Percentiles rank a stretch among this genome's conserved stretches.
These are phyloP conservation scores for Stichodactyla mertensii DNA, from an alignment of 64 coral and sea anemone species.

Conservation along the genomic window DNA sequence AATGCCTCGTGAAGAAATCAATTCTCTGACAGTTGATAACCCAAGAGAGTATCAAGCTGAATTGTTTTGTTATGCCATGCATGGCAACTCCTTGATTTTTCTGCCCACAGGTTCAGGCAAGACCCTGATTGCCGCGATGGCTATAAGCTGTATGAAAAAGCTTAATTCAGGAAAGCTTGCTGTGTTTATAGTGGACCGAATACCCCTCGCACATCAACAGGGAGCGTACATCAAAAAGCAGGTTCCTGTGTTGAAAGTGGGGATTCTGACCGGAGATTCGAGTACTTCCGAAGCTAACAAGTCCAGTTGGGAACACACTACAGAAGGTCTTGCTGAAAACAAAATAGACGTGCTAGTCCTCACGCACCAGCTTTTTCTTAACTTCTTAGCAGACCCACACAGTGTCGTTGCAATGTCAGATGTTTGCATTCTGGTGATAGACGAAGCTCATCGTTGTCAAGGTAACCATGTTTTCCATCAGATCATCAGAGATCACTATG, in stretches of 20 bases:
- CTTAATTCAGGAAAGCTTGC: slow-evolving; percentile 82
- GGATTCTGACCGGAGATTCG: slow-evolving; percentile 70
- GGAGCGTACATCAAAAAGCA: slow-evolving; percentile 82
- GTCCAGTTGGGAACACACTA: slow-evolving; percentile 41
- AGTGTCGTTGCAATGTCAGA: slow-evolving; percentile 53
- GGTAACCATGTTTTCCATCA: slow-evolving; percentile 84
- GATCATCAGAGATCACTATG: slow-evolving; percentile 77
- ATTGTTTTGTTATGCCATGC: slow-evolving; percentile 65
- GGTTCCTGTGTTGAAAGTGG: slow-evolving; percentile 52
- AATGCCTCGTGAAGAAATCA: slow-evolving; percentile 30
- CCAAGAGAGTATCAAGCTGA: slow-evolving; percentile 84
- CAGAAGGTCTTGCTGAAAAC: slow-evolving; percentile 51
- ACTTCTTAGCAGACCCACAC: slow-evolving; percentile 61
- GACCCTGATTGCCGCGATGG: slow-evolving; percentile 83
- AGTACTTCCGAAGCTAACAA: slow-evolving; percentile 51
- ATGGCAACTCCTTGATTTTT: slow-evolving; percentile 77
- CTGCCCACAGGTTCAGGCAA: slow-evolving; percentile 96
- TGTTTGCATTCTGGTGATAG: slow-evolving; percentile 74
- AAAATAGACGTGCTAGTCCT: slow-evolving; percentile 76
- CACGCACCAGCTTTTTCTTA: slow-evolving; percentile 88
- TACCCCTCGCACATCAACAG: slow-evolving; percentile 87
- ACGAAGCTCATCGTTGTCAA: slow-evolving; percentile 84
- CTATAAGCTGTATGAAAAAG: slow-evolving; percentile 77
- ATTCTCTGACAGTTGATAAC: slow-evolving; percentile 36
- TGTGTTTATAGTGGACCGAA: slow-evolving; percentile 84